Percentiles rank a stretch among this genome's conserved stretches.
phyloP scores from a whole-genome alignment of 2,113 vertebrate genomes.

The Fregetta grallaria region DNA sequence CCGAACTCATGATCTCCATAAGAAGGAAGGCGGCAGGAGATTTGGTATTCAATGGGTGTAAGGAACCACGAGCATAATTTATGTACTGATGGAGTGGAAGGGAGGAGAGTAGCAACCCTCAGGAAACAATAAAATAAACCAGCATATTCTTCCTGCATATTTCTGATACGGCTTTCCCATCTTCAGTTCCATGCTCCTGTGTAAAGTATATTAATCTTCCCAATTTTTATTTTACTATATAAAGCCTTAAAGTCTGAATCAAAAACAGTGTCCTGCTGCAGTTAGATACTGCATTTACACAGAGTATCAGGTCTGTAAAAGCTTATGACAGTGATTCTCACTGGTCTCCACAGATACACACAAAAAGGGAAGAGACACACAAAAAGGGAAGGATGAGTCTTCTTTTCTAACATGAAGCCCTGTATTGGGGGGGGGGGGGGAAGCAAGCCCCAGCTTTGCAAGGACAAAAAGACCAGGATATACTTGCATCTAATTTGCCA shows the following conservation, averaged over 20 bases:
- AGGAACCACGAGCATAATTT: not conserved
- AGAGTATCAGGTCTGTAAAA: not conserved
- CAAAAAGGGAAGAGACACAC: not conserved
- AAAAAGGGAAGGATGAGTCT: not conserved
- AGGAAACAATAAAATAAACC: constrained; percentile 35
- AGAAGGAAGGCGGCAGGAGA: not conserved
- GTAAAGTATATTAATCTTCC: not conserved
- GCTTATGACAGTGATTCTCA: not conserved
- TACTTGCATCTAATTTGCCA: not conserved
- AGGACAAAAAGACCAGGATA: not conserved
- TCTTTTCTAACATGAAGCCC: not conserved
- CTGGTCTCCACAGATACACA: not conserved
- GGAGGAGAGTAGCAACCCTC: not conserved
- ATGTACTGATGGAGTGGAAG: constrained; percentile 22
- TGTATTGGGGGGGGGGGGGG: not conserved
- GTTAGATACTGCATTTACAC: not conserved
- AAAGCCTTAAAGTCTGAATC: not conserved
- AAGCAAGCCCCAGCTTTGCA: too few relatives aligned
- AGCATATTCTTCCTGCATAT: not conserved
- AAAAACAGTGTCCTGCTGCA: not conserved
- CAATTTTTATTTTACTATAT: not conserved
- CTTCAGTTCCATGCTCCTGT: not conserved
- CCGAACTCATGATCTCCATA: constrained; percentile 11
- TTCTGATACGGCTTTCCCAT: not conserved
- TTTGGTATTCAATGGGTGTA: constrained; percentile 19